Evolutionary conservation across 2,113 vertebrate genomes (phyloP).

Genomic region (Corapipo altera): DNA sequence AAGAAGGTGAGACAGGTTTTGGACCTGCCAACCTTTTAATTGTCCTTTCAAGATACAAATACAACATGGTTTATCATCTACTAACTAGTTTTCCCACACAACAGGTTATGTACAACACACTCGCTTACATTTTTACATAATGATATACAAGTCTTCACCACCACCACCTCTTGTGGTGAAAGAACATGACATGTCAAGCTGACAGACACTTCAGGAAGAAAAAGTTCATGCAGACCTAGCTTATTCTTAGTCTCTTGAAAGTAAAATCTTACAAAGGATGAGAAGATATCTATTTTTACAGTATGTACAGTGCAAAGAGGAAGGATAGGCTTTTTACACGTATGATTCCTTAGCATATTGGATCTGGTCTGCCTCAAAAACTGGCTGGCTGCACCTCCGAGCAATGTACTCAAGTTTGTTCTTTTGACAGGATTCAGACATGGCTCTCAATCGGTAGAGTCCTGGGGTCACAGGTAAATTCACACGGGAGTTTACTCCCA

Average conservation of each 20-base stretch:
- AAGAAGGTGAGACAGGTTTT: neutral
- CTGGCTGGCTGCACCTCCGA: slow-evolving; percentile 81
- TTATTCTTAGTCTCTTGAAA: slow-evolving; percentile 57
- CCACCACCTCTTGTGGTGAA: neutral
- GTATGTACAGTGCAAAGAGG: neutral
- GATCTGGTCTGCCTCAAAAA: slow-evolving; percentile 83
- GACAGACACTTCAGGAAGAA: neutral
- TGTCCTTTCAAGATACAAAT: neutral
- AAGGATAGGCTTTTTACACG: slow-evolving; percentile 73
- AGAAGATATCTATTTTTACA: neutral
- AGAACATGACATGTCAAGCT: neutral
- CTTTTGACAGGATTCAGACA: slow-evolving; percentile 79
- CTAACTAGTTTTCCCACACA: neutral
- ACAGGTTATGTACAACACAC: neutral
- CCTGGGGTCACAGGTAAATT: slow-evolving; percentile 29
- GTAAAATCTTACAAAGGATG: neutral
- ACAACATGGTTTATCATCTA: neutral
- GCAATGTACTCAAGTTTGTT: slow-evolving; percentile 61
- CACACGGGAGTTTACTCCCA: neutral
- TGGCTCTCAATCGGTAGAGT: slow-evolving; percentile 76
- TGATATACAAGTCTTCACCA: neutral
- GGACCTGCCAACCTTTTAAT: neutral
- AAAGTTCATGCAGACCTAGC: slow-evolving; percentile 49
- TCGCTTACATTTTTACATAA: neutral
- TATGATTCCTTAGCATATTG: slow-evolving; percentile 91